These are phyloP conservation scores for Syngnathus floridae DNA, from an alignment of 2,113 vertebrate genomes.

Conservation along the genomic window DNA sequence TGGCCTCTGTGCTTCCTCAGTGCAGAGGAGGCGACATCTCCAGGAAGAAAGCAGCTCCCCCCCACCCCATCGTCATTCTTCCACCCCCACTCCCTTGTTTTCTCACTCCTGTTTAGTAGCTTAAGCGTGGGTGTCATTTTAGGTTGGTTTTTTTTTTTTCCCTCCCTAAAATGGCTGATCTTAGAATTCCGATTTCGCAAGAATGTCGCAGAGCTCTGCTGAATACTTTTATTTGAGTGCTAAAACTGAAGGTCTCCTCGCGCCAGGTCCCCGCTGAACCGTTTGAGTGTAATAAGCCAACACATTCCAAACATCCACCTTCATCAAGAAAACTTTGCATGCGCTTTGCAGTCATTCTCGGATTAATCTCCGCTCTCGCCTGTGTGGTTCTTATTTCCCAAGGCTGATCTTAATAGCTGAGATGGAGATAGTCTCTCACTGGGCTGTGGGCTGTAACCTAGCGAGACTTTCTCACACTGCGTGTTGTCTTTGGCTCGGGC, in stretches of 20 bases:
- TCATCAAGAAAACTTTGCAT: background rate
- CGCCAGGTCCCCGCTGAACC: background rate
- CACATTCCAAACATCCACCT: conserved; percentile 5
- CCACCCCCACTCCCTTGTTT: conserved; percentile 21
- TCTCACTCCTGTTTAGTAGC: conserved; percentile 18
- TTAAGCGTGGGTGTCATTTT: conserved; percentile 48
- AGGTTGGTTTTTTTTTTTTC: conserved; percentile 29
- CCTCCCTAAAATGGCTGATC: conserved; percentile 45
- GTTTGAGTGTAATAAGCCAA: conserved; percentile 11
- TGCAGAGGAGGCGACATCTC: conserved; percentile 32
- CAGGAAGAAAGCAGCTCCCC: conserved; percentile 26
- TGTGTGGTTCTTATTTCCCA: conserved; percentile 26
- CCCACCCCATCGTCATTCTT: background rate
- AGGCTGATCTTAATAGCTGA: conserved; percentile 45
- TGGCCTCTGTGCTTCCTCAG: conserved; percentile 20
- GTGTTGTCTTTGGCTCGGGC: conserved; percentile 72
- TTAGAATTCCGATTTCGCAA: conserved; percentile 33
- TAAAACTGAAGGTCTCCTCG: background rate
- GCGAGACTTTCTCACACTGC: conserved; percentile 73
- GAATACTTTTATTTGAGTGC: conserved; percentile 27
- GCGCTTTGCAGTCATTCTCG: conserved; percentile 12
- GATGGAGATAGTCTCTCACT: conserved; percentile 53
- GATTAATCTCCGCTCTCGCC: conserved; percentile 15
- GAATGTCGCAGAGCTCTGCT: conserved; percentile 21
- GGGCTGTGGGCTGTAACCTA: conserved; percentile 50